These are phyloP conservation scores for Muschampia plurimacula DNA, from an alignment of 2,888 invertebrate genomes.

Conservation along the genomic window DNA sequence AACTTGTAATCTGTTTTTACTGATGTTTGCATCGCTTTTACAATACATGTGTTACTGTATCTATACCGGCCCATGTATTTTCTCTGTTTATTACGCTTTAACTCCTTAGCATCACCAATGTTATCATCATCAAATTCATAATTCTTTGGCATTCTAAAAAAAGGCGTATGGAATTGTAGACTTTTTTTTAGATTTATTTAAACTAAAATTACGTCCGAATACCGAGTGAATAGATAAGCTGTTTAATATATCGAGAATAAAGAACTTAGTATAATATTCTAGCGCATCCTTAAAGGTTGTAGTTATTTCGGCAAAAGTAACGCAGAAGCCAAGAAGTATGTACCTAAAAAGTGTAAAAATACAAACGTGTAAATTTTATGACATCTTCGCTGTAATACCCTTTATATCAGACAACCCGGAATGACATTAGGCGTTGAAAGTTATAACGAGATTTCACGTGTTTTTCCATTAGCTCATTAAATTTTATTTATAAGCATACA, in stretches of 20 bases:
- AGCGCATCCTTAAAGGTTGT: neutral
- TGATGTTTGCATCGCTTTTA: neutral
- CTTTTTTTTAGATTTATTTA: too few species aligned
- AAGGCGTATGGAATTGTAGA: too few species aligned
- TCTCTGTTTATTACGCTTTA: too few species aligned
- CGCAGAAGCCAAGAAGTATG: neutral
- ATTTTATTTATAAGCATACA: conserved; percentile 26
- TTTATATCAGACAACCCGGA: conserved; percentile 30
- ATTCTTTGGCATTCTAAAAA: too few species aligned
- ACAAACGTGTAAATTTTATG: conserved; percentile 1
- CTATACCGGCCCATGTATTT: too few species aligned
- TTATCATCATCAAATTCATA: too few species aligned
- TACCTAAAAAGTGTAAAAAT: neutral
- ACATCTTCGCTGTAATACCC: conserved; percentile 20
- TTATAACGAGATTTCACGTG: conserved; percentile 23
- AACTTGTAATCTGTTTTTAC: neutral
- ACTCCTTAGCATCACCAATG: too few species aligned
- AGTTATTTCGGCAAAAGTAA: neutral
- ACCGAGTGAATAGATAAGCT: too few species aligned
- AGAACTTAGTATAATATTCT: too few species aligned
- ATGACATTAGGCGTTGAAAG: conserved; percentile 27
- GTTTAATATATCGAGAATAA: too few species aligned
- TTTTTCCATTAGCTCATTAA: conserved; percentile 26
- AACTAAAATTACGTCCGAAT: too few species aligned
- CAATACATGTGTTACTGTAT: too few species aligned